phyloP scores from a whole-genome alignment of 2,113 vertebrate genomes.

The Chroicocephalus ridibundus region DNA sequence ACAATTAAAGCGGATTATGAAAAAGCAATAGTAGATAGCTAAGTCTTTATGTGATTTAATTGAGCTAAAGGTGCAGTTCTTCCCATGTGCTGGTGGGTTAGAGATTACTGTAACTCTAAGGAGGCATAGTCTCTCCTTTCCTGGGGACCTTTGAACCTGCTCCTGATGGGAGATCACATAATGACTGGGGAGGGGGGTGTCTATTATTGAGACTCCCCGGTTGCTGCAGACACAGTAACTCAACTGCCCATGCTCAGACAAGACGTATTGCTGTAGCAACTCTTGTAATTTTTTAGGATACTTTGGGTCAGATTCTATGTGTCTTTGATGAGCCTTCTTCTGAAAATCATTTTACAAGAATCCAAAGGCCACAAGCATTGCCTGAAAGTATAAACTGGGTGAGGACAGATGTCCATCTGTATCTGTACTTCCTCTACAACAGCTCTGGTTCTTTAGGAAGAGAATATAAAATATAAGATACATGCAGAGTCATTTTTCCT shows the following conservation, averaged over 20 bases:
- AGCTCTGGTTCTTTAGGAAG: background rate
- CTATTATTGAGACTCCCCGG: background rate
- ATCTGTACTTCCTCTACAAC: background rate
- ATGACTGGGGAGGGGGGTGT: background rate
- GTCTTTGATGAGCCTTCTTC: background rate
- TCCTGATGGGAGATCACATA: background rate
- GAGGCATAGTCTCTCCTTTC: background rate
- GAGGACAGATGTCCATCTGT: background rate
- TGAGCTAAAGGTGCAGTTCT: background rate
- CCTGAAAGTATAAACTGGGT: background rate
- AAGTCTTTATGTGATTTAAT: slow-evolving; percentile 62
- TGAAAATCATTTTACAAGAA: background rate
- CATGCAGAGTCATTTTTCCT: background rate
- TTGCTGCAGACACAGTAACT: background rate
- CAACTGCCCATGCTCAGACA: background rate
- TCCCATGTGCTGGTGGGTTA: background rate
- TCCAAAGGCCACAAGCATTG: background rate
- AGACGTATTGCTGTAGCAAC: background rate
- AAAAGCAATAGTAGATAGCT: slow-evolving; percentile 62
- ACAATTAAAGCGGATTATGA: slow-evolving; percentile 71
- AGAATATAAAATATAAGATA: background rate
- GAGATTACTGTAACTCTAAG: background rate
- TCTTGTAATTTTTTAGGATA: background rate
- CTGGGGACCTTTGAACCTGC: background rate
- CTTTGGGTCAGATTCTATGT: background rate